Evolutionary conservation across 2,113 vertebrate genomes (phyloP).

Genomic region (Seriola rivoliana): DNA sequence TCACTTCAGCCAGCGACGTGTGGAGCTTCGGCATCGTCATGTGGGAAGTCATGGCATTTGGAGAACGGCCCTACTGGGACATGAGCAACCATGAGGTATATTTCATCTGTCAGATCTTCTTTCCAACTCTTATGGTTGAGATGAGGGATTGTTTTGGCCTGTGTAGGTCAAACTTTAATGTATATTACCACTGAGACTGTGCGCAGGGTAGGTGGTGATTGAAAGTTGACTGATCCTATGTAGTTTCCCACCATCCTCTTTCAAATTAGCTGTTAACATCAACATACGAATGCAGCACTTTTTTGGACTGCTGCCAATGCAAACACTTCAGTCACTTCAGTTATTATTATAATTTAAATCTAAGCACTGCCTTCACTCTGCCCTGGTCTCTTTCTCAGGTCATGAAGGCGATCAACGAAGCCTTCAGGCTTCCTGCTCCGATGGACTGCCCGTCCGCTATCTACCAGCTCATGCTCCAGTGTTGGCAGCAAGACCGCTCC

Average conservation of each 20-base stretch:
- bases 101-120: conserved; percentile 24
- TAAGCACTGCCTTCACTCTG: conserved; percentile 24
- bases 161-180: conserved; percentile 43
- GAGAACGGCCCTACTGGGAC: conserved; percentile 97
- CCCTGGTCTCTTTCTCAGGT: conserved; percentile 83
- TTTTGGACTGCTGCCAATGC: conserved; percentile 21
- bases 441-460: conserved; percentile 95
- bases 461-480: conserved; percentile 98
- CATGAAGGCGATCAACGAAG: conserved; percentile 98
- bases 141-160: conserved; percentile 59
- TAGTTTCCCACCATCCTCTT: conserved; percentile 44
- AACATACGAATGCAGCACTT: conserved; percentile 38
- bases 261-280: conserved; percentile 50
- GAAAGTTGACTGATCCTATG: conserved; percentile 19
- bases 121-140: conserved; percentile 6
- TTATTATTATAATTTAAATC: conserved; percentile 12
- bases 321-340: conserved; percentile 8
- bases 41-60: conserved; percentile 98
- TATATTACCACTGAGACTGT: conserved; percentile 25
- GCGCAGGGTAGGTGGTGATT: conserved; percentile 21
- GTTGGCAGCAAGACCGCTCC: conserved; percentile 93
- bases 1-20: conserved; percentile 96
- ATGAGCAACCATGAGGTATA: conserved; percentile 92
- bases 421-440: conserved; percentile 94
- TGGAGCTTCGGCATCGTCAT: conserved; percentile 99